These are phyloP conservation scores for Cyclargus thomasi DNA, from an alignment of 1,140 invertebrate genomes.

Conservation along the genomic window DNA sequence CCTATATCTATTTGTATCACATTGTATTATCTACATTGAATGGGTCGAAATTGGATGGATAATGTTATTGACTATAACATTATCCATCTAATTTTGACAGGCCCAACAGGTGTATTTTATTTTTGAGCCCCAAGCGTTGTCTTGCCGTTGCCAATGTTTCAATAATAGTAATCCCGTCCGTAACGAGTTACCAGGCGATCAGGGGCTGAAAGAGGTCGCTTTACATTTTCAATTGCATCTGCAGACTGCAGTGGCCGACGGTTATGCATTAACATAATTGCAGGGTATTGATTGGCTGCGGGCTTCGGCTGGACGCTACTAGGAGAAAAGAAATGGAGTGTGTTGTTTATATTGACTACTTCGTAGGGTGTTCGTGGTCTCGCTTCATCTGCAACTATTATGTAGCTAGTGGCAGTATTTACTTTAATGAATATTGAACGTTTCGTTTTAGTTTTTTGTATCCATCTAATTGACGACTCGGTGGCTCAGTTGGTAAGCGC, in stretches of 20 bases:
- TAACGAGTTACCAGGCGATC: conserved; percentile 40
- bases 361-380: neutral
- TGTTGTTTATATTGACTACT: conserved; percentile 23
- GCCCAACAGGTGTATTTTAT: neutral
- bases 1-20: too few relatives aligned
- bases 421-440: too few relatives aligned
- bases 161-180: neutral
- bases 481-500: too few relatives aligned
- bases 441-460: too few relatives aligned
- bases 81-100: neutral
- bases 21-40: too few relatives aligned
- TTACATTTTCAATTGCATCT: conserved; percentile 69
- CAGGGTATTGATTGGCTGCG: conserved; percentile 65
- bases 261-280: conserved; percentile 70
- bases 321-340: conserved; percentile 34
- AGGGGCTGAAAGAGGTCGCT: conserved; percentile 50
- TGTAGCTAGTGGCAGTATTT: too few relatives aligned
- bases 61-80: neutral
- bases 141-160: neutral
- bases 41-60: neutral
- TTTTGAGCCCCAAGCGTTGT: neutral
- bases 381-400: neutral
- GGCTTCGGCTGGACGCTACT: conserved; percentile 40
- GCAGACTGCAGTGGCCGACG: conserved; percentile 44
- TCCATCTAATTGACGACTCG: too few relatives aligned